Base-by-base conservation (phyloP, 1,140 invertebrate species). In the Drosophila littoralis region DNA sequence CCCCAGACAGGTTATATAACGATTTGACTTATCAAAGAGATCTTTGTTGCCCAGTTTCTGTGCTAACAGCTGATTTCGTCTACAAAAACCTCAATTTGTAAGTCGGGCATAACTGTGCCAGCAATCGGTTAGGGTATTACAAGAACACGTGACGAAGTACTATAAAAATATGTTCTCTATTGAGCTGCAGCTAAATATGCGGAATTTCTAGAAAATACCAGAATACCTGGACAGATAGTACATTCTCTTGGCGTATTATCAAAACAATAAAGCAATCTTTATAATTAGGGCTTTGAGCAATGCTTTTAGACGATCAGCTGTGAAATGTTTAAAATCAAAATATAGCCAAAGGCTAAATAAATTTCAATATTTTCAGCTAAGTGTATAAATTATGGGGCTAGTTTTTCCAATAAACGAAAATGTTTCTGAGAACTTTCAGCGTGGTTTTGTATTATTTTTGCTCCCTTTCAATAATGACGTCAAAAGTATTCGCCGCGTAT, bases 381-480 rank as follows among this genome's bases (percentile, higher is more conserved):
- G 17, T 22, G 50, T 40, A 57, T 51, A 58, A 74, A 35, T 22
- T 45, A 12, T 35, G 7, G 22, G 50, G 50, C 52, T 52, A 66
- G 61, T 7, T 67, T 48, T 72, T 67, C 45, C 42, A 36, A 65
- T 65, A 50, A 71, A 42, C 61, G 32, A 13, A 57, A 51, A 46
- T n/a, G 9, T 7, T 75, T 79, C 55, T 43, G 38, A 32, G 42
- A 68, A 77, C 22, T 52, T 71, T 57, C 54, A 73, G 12, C 17
- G 6, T 0, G 7, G 9, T 8, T 58, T 33, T 46, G 17, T 46
- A 36, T 40, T 48, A 6, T 10, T 63, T 63, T 36, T 54, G 17
- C 42, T 28, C 15, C 32, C 3, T 28, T 7, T 35, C n/a, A 83
- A 68, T 58, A 65, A 81, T 71, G 81, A 85, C 82, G 81, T 80